A percentile compares a stretch with the other conserved stretches of the same genome.
Evolutionary conservation across 53 echinoderm and acorn worm species (phyloP).

Genomic region (Mesocentrotus franciscanus): DNA sequence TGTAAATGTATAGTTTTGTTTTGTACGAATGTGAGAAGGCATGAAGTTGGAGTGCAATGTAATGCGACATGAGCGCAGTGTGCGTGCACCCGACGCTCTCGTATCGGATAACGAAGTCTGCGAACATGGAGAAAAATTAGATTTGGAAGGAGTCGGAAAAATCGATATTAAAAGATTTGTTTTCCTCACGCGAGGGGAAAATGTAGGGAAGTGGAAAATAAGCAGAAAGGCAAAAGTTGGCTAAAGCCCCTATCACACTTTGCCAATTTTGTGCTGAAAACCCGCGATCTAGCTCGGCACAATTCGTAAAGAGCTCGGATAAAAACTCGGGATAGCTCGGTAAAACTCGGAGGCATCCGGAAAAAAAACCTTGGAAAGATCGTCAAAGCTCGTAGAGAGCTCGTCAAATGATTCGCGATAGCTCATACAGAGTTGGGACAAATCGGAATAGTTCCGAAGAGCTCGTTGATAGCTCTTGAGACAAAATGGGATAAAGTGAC

Average conservation of each 20-base stretch:
- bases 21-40: not conserved
- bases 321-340: no score
- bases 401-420: no score
- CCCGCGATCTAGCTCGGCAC: not conserved
- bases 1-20: not conserved
- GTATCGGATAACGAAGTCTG: not conserved
- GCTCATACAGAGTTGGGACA: no score
- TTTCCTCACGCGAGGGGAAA: not conserved
- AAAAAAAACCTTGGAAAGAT: no score
- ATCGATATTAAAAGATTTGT: not conserved
- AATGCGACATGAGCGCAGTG: not conserved
- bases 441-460: no score
- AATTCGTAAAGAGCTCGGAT: no score
- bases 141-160: slow-evolving; percentile 3
- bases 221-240: not conserved
- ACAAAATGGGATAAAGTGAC: no score
- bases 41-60: not conserved
- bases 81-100: not conserved
- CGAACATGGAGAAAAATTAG: not conserved
- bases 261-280: not conserved
- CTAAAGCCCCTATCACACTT: not conserved
- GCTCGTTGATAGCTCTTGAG: no score
- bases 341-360: no score
- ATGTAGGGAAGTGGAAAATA: not conserved
- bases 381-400: no score